Conservation (phyloP, 2,888 invertebrate species). For the Lepas anatifera region DNA sequence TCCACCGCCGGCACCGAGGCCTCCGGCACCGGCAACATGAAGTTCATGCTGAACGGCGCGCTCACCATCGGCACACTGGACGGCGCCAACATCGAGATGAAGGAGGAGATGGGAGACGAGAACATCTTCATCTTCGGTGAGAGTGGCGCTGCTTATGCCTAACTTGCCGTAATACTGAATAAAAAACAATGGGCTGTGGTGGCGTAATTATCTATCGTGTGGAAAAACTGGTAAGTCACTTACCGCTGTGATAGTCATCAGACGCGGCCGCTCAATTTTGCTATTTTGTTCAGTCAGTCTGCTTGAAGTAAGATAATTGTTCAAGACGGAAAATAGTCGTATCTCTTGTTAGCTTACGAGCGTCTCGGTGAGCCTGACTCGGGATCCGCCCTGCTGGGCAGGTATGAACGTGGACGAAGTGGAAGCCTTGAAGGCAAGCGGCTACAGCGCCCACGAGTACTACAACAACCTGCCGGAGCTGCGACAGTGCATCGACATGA, state of each 20-base stretch:
- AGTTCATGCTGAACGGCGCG: slow-evolving; percentile 96
- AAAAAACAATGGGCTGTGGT: too few species aligned
- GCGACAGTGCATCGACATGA: slow-evolving; percentile 90
- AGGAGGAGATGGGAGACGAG: slow-evolving; percentile 90
- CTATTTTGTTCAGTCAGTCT: too few species aligned
- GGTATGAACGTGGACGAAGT: slow-evolving; percentile 75
- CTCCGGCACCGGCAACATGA: slow-evolving; percentile 99
- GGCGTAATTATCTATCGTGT: too few species aligned
- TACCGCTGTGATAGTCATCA: too few species aligned
- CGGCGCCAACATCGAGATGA: slow-evolving; percentile 98
- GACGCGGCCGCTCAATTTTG: too few species aligned
- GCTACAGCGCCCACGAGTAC: slow-evolving; percentile 88
- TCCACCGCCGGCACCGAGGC: slow-evolving; percentile 99
- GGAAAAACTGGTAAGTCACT: too few species aligned
- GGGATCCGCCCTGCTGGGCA: not conserved
- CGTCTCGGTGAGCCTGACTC: too few species aligned
- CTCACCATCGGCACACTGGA: slow-evolving; percentile 97
- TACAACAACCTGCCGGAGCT: slow-evolving; percentile 83
- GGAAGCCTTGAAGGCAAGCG: slow-evolving; percentile 50
- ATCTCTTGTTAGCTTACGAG: too few species aligned
- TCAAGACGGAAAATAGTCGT: too few species aligned
- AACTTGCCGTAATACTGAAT: too few species aligned
- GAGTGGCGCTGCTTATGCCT: too few species aligned
- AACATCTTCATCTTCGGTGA: slow-evolving; percentile 98
- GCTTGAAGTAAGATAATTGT: too few species aligned